These are phyloP conservation scores for Scaptomyza reducta DNA, from an alignment of 2,888 invertebrate genomes.

Conservation along the genomic window DNA sequence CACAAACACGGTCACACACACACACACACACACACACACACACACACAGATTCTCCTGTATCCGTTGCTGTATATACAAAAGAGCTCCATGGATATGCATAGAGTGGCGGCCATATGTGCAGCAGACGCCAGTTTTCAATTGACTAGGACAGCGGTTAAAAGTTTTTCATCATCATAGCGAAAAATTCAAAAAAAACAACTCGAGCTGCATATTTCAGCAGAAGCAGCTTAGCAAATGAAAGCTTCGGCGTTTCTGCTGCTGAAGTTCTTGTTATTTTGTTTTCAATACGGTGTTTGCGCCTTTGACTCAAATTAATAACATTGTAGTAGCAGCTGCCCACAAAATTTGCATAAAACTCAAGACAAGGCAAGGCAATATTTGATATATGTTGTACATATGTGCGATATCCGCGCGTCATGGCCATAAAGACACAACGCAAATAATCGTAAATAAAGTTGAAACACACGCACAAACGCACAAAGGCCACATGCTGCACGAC, in stretches of 20 bases:
- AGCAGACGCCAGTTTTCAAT: slow-evolving; percentile 56
- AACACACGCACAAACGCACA: slow-evolving; percentile 35
- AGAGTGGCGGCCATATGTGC: slow-evolving; percentile 32
- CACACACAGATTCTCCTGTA: slow-evolving; percentile 1
- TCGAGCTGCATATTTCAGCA: slow-evolving; percentile 6
- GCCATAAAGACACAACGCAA: slow-evolving; percentile 60
- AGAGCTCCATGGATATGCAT: slow-evolving; percentile 40
- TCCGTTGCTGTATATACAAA: slow-evolving; percentile 23
- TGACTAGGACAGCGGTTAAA: slow-evolving; percentile 30
- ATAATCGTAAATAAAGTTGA: slow-evolving; percentile 72
- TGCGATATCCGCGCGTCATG: slow-evolving; percentile 26
- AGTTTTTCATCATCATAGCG: slow-evolving; percentile 51
- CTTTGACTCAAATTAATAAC: slow-evolving; percentile 53
- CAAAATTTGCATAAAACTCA: slow-evolving; percentile 53
- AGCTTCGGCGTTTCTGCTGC: slow-evolving; percentile 33
- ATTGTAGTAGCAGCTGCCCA: slow-evolving; percentile 44
- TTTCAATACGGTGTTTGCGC: background rate
- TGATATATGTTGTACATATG: slow-evolving; percentile 22
- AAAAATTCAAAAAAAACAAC: slow-evolving; percentile 3
- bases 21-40: background rate
- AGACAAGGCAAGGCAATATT: slow-evolving; percentile 43
- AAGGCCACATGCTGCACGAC: slow-evolving; percentile 76
- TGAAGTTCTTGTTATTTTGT: slow-evolving; percentile 15
- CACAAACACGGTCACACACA: background rate
- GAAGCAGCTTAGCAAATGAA: slow-evolving; percentile 2